Evolutionary conservation across 1,140 invertebrate species (phyloP).

Genomic region (Trichoplusia ni): DNA sequence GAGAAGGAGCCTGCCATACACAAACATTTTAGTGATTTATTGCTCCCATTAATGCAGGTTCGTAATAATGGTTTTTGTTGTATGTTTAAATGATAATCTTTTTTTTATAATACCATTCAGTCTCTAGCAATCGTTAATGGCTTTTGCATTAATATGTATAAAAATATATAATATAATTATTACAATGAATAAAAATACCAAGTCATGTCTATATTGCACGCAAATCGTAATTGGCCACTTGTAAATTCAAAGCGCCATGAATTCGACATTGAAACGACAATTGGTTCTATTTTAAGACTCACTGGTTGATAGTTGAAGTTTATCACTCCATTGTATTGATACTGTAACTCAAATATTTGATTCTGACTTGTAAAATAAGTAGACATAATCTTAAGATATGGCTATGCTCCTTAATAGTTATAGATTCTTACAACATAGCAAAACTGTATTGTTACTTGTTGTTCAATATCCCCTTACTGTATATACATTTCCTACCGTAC

Average conservation of each 20-base stretch:
- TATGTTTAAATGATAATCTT: background rate
- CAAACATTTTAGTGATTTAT: conserved; percentile 92
- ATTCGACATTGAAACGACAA: conserved; percentile 20
- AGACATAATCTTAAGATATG: too few species aligned
- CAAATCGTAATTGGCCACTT: conserved; percentile 20
- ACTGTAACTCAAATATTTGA: background rate
- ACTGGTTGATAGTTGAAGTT: conserved; percentile 9
- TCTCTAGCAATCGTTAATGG: too few species aligned
- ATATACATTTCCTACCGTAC: too few species aligned
- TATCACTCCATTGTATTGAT: conserved; percentile 25
- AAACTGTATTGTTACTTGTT: too few species aligned
- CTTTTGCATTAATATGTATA: too few species aligned
- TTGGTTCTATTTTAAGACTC: conserved; percentile 18
- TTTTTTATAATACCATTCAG: too few species aligned
- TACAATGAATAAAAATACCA: background rate
- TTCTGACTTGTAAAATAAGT: too few species aligned
- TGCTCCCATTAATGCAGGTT: conserved; percentile 90
- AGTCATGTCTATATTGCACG: conserved; percentile 2
- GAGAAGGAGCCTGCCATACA: conserved; percentile 94
- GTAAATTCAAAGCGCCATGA: conserved; percentile 17
- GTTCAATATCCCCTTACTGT: too few species aligned
- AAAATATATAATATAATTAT: too few species aligned
- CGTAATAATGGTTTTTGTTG: background rate
- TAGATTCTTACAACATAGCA: too few species aligned
- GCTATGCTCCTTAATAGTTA: too few species aligned